Evolutionary conservation across 1,140 invertebrate species (phyloP), one percentile per base, ranked within the genome.

Genomic region (Trichonephila inaurata): DNA sequence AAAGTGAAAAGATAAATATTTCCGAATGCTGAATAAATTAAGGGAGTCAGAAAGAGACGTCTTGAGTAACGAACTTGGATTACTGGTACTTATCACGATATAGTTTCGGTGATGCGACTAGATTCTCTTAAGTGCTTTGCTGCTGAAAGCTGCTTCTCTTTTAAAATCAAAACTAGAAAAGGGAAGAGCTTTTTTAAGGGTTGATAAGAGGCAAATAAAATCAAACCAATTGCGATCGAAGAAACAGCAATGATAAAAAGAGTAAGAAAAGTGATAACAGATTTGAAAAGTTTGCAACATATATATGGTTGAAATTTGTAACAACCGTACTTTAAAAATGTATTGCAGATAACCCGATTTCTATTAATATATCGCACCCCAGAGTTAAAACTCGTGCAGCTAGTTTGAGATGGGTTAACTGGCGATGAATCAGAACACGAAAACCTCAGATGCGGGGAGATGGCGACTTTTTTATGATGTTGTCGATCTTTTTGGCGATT

Each of bases 381-480:
- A 82, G 69, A 66, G 64, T 69, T 89, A 66, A 91, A 64, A 44
- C 24, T 33, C 33, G 44, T 62, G 61, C 10, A 82, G 72, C 69
- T 91, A 91, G 89, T 81, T 91, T 91, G 19, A 19, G 40, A 24
- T 51, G 58, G 33, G 69, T 91, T 60, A 82, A 91, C 66, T 61
- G 40, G 89, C 24, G 51, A 91, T 91, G 89, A 91, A 91, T 91
- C 89, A 91, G 89, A 62, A 89, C 28, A 5, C 18, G 69, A 44
- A 64, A 40, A 85, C 82, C 44, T 85, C 19, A 58, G 58, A 62
- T 28, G 19, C 24, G 4, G 33, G 58, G 51, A 87, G 61, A 18
- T 91, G 89, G 89, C 89, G 89, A 91, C 69, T 91, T 91, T 90
- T 91, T 91, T 81, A 77, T 44, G 40, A n/a, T 40, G 58, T 58